A percentile compares a stretch with the other conserved stretches of the same genome.
Evolutionary conservation across 2,113 vertebrate genomes (phyloP).

Genomic region (Grammomys dolichurus): DNA sequence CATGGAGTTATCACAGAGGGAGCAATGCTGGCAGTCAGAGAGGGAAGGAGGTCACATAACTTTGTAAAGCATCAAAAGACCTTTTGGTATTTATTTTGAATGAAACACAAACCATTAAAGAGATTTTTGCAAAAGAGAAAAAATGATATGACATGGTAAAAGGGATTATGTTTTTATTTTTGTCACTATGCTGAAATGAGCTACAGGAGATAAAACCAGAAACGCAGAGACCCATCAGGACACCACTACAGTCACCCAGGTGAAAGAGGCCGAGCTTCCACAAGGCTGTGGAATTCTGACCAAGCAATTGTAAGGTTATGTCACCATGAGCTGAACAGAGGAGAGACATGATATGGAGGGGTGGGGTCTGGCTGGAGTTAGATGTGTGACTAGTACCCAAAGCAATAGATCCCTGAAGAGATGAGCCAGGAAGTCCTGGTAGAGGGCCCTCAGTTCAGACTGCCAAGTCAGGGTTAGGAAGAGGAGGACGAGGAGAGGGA

Average conservation of each 20-base stretch:
- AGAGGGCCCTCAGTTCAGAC: too few species aligned
- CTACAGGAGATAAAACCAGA: too few species aligned
- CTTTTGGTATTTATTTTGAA: neutral
- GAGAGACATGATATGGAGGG: neutral
- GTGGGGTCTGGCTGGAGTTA: neutral
- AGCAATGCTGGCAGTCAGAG: neutral
- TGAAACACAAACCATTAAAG: neutral
- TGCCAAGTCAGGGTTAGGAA: too few species aligned
- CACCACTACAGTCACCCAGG: too few species aligned
- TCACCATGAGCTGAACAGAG: neutral
- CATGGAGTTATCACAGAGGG: fast-evolving
- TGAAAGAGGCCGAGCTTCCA: neutral
- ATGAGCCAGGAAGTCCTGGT: neutral
- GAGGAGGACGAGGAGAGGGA: neutral
- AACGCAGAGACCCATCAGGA: neutral
- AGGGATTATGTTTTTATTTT: neutral
- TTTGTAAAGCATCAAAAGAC: neutral
- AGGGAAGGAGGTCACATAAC: neutral
- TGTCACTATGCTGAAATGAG: neutral
- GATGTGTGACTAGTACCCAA: fast-evolving
- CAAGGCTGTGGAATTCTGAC: neutral
- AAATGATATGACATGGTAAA: neutral
- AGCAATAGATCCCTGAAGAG: neutral
- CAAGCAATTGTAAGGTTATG: fast-evolving
- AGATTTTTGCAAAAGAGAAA: neutral